phyloP scores from a whole-genome alignment of 2,797 vertebrate species.

The Sebastes cheni region DNA sequence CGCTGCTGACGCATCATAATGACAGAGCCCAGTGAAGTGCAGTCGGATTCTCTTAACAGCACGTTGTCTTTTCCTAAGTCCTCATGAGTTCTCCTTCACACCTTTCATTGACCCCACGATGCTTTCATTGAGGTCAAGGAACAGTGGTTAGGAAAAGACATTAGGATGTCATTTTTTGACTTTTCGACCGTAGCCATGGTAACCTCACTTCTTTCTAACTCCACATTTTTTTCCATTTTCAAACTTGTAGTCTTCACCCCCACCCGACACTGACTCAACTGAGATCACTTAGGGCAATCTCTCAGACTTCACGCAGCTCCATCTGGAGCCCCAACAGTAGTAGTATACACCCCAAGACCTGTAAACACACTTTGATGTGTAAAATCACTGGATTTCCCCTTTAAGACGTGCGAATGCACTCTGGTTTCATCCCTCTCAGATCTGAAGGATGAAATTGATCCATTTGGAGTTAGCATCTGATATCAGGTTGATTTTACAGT shows the following conservation, averaged over 20 bases:
- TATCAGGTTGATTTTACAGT: slow-evolving; percentile 11
- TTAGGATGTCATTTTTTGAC: too few relatives aligned
- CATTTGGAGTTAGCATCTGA: slow-evolving; percentile 9
- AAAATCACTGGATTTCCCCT: background rate
- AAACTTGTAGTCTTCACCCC: background rate
- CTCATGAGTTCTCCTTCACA: too few relatives aligned
- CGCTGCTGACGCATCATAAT: too few relatives aligned
- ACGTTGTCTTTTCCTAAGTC: too few relatives aligned
- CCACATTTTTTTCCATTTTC: background rate
- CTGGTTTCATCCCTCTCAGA: slow-evolving; percentile 3
- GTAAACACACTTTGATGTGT: slow-evolving; percentile 1
- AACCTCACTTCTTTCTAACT: background rate
- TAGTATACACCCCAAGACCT: background rate
- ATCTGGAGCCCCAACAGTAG: background rate
- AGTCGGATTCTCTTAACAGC: too few relatives aligned
- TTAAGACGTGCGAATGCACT: background rate
- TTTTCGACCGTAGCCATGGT: too few relatives aligned
- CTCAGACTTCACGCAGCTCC: background rate
- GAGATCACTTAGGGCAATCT: background rate
- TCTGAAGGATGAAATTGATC: slow-evolving; percentile 17
- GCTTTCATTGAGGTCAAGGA: too few relatives aligned
- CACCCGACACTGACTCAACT: background rate
- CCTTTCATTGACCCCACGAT: too few relatives aligned
- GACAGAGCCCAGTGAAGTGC: too few relatives aligned
- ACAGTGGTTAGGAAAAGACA: too few relatives aligned